phyloP scores from a whole-genome alignment of 1,140 invertebrate genomes.

The Chironomus striatipennis region DNA sequence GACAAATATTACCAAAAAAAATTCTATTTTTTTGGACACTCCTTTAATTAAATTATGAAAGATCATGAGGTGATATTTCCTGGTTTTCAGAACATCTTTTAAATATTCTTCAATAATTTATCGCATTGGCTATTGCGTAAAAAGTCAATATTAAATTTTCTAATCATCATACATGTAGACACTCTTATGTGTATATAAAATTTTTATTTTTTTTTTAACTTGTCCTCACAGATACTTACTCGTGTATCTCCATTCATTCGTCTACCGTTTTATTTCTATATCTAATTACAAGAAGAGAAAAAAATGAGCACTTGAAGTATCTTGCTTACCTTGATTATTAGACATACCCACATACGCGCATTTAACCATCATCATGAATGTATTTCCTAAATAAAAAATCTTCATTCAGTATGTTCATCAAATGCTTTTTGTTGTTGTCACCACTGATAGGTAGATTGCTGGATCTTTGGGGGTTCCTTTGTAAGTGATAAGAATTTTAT shows the following conservation, averaged over 20 bases:
- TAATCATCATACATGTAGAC: not conserved
- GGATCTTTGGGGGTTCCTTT: too few species aligned
- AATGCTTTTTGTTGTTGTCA: too few species aligned
- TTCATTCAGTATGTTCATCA: not conserved
- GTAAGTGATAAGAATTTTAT: too few species aligned
- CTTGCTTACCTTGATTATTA: conserved; percentile 21
- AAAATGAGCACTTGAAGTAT: conserved; percentile 8
- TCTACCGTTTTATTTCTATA: conserved; percentile 3
- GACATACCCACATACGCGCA: not conserved
- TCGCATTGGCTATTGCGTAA: not conserved
- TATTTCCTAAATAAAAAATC: conserved; percentile 20
- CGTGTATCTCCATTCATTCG: not conserved
- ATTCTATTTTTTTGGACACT: too few species aligned
- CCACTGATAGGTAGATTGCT: too few species aligned
- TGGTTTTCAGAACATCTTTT: too few species aligned
- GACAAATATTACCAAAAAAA: too few species aligned
- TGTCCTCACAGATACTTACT: not conserved
- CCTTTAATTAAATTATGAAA: too few species aligned
- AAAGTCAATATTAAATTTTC: not conserved
- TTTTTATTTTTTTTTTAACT: not conserved
- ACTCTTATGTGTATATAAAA: not conserved
- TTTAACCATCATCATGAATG: not conserved
- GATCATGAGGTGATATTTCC: too few species aligned
- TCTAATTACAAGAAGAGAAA: not conserved
- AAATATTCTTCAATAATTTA: not conserved